Evolutionary conservation across 2,888 invertebrate species (phyloP).

Genomic region (Macrophya annulata): DNA sequence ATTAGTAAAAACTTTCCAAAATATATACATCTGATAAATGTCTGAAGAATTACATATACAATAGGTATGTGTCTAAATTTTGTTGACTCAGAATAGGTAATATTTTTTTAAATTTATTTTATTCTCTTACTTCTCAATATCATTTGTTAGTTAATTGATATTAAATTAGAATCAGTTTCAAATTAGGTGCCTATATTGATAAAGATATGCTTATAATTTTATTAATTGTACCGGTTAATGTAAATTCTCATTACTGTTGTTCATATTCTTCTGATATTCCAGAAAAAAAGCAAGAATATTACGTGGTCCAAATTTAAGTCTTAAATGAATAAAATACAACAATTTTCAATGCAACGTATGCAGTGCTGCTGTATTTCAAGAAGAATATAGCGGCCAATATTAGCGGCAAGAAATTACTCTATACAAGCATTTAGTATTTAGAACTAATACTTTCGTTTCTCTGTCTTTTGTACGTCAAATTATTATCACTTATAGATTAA

Average conservation of each 20-base stretch:
- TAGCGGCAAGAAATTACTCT: conserved; percentile 31
- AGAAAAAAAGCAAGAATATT: not conserved
- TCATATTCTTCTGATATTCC: not conserved
- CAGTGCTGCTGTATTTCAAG: not conserved
- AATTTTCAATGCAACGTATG: no score
- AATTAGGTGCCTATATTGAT: not conserved
- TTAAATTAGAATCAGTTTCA: not conserved
- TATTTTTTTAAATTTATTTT: not conserved
- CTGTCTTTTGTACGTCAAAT: conserved; percentile 53
- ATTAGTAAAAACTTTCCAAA: conserved; percentile 48
- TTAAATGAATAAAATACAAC: not conserved
- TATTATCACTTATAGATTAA: conserved; percentile 46
- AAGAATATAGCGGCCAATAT: conserved; percentile 13
- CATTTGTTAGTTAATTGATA: conserved; percentile 17
- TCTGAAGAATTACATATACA: conserved; percentile 16
- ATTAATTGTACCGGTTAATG: conserved; percentile 10
- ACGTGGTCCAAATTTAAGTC: conserved; percentile 2
- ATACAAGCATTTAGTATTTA: conserved; percentile 32
- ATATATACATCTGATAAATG: conserved; percentile 34
- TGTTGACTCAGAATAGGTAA: conserved; percentile 3
- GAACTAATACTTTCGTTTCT: conserved; percentile 54
- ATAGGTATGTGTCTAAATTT: not conserved
- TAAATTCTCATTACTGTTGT: not conserved
- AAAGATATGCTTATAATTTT: conserved; percentile 21
- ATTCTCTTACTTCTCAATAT: not conserved